phyloP scores from a whole-genome alignment of 2,113 vertebrate species.

The Enhydra lutris region DNA sequence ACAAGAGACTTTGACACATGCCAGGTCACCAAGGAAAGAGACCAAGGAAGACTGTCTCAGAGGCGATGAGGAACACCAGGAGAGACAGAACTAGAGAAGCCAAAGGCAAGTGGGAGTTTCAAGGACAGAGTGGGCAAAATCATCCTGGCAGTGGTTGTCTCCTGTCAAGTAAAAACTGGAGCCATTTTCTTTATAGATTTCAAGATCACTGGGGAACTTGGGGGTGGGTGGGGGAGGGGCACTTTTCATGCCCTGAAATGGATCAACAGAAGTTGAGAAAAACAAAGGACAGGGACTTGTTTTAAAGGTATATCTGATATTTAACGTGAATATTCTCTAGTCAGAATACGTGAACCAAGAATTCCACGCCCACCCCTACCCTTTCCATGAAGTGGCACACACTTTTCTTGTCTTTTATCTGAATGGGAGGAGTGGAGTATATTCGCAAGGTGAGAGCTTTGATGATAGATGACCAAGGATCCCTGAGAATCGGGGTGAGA shows the following conservation, averaged over 20 bases:
- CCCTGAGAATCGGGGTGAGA: background rate
- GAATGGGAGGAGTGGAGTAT: background rate
- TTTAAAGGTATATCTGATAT: background rate
- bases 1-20: background rate
- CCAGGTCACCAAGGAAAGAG: background rate
- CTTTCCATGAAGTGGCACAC: background rate
- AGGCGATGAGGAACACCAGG: background rate
- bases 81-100: background rate
- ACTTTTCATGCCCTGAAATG: background rate
- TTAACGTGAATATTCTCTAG: background rate
- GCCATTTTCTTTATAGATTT: background rate
- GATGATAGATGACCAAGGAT: background rate
- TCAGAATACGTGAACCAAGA: background rate
- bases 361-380: background rate
- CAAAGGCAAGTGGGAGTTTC: background rate
- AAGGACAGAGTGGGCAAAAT: background rate
- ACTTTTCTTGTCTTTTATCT: background rate
- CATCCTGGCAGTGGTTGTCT: background rate
- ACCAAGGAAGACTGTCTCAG: background rate
- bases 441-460: background rate
- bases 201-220: background rate
- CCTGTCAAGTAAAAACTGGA: background rate
- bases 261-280: background rate
- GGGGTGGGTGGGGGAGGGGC: accelerated
- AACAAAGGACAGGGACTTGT: background rate